Evolutionary conservation across 64 coral and sea anemone genomes (phyloP).

Genomic region (Acropora tenuis): DNA sequence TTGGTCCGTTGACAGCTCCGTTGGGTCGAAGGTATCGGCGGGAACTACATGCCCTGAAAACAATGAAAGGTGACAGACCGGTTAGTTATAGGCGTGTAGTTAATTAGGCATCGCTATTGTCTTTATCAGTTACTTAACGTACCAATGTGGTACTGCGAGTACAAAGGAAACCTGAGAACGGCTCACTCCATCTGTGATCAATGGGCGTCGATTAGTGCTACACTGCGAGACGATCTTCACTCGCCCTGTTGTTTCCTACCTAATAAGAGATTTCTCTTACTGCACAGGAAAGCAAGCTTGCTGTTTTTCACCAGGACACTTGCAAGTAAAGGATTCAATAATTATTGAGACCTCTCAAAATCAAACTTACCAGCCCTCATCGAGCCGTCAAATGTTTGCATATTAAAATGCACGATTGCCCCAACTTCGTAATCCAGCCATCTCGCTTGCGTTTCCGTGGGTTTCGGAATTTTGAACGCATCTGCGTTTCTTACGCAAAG

Average conservation of each 20-base stretch:
- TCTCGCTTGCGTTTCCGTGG: slow-evolving; percentile 49
- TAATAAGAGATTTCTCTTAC: too few relatives aligned
- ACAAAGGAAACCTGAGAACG: too few relatives aligned
- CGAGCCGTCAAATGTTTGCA: slow-evolving; percentile 56
- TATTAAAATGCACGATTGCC: slow-evolving; percentile 70
- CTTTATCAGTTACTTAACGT: too few relatives aligned
- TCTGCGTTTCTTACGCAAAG: not conserved
- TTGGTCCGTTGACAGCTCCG: slow-evolving; percentile 80
- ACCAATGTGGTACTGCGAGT: too few relatives aligned
- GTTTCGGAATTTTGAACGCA: slow-evolving; percentile 41
- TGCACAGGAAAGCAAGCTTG: too few relatives aligned
- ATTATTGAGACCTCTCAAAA: not conserved
- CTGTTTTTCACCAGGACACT: not conserved
- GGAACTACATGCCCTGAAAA: slow-evolving; percentile 56
- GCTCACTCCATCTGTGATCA: too few relatives aligned
- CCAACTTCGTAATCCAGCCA: slow-evolving; percentile 73
- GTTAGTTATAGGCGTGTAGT: too few relatives aligned
- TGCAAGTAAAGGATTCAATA: not conserved
- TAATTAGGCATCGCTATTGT: too few relatives aligned
- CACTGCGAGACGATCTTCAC: too few relatives aligned
- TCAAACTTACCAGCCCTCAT: slow-evolving; percentile 52
- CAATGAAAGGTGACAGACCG: too few relatives aligned
- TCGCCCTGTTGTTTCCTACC: too few relatives aligned
- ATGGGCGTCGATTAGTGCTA: too few relatives aligned
- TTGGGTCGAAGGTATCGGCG: slow-evolving; percentile 72